These are phyloP conservation scores for Crotalus tigris DNA, from an alignment of 2,113 vertebrate species.

Conservation along the genomic window DNA sequence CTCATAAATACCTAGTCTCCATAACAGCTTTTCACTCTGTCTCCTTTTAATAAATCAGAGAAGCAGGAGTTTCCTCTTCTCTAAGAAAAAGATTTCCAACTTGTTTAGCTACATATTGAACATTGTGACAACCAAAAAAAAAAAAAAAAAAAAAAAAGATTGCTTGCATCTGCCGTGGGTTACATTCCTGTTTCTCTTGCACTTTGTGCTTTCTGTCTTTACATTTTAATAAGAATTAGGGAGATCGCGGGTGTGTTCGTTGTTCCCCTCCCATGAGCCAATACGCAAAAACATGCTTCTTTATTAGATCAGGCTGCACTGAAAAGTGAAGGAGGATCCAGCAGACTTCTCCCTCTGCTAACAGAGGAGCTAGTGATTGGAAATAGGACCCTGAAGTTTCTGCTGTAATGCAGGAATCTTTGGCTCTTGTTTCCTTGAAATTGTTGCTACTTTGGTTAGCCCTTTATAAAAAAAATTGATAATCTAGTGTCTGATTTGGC, in stretches of 20 bases:
- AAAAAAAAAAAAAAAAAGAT: background rate
- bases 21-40: fast-evolving
- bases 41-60: background rate
- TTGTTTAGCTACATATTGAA: background rate
- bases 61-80: background rate
- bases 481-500: background rate
- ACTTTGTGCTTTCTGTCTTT: background rate
- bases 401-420: background rate
- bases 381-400: background rate
- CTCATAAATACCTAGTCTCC: background rate
- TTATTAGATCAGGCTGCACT: background rate
- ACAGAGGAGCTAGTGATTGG: background rate
- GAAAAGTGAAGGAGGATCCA: background rate
- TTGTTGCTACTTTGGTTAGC: background rate
- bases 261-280: background rate
- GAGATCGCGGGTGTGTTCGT: background rate
- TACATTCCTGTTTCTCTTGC: background rate
- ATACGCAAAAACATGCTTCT: background rate
- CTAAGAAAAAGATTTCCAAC: background rate
- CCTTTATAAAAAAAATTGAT: background rate
- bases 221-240: background rate
- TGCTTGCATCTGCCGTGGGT: background rate
- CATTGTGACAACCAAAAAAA: background rate
- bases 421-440: background rate
- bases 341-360: background rate